Conservation (phyloP, 1,140 invertebrate genomes). For the Zaprionus gabonicus region DNA sequence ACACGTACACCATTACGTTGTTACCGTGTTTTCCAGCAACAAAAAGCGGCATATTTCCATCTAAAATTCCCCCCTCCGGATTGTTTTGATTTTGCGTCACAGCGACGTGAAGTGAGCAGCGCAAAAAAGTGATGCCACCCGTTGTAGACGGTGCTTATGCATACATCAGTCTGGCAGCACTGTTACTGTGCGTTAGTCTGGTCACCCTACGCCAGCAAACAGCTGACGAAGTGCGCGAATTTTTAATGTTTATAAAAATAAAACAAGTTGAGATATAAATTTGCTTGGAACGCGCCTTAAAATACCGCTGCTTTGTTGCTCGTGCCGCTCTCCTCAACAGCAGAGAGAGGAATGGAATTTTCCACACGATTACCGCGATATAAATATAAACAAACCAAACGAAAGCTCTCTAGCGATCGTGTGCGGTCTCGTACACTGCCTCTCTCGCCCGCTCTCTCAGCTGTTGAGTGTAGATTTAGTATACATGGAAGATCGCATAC, state of each 20-base stretch:
- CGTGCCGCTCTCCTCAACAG: background rate
- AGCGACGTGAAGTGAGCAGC: constrained; percentile 24
- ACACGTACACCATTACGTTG: constrained; percentile 47
- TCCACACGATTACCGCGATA: constrained; percentile 31
- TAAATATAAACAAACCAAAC: constrained; percentile 20
- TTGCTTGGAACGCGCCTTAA: background rate
- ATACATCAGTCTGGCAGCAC: constrained; percentile 1
- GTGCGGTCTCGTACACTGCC: background rate
- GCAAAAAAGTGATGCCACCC: background rate
- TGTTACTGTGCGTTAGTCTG: background rate
- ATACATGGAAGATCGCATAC: constrained; percentile 9
- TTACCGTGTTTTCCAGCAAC: constrained; percentile 25
- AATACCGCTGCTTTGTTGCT: background rate
- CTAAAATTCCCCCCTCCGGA: constrained; percentile 17
- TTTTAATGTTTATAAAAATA: background rate
- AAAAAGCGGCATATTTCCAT: constrained; percentile 49
- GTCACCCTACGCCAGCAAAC: constrained; percentile 9
- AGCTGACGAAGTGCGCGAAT: background rate
- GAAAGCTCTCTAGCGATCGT: constrained; percentile 42
- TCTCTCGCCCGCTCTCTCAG: background rate
- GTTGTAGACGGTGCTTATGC: background rate
- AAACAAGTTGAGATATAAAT: background rate
- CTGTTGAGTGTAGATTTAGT: background rate
- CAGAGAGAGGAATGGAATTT: constrained; percentile 47
- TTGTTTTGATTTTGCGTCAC: constrained; percentile 43